phyloP scores from a whole-genome alignment of 2,113 vertebrate genomes.

The Gadus macrocephalus region DNA sequence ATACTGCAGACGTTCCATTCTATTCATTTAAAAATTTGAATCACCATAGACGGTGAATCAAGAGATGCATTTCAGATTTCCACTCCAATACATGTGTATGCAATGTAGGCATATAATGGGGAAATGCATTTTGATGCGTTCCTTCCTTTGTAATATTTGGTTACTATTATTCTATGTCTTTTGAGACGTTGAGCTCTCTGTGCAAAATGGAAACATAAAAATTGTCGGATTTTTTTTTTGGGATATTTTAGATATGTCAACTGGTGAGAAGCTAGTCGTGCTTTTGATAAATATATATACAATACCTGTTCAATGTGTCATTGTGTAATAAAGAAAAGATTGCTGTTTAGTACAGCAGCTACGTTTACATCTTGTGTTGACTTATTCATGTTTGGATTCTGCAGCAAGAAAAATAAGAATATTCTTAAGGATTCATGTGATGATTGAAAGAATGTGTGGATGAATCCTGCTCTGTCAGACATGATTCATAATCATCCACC shows the following conservation, averaged over 20 bases:
- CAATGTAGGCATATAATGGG: constrained; percentile 58
- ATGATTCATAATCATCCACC: too few relatives aligned
- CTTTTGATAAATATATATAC: constrained; percentile 54
- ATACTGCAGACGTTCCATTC: constrained; percentile 22
- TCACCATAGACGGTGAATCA: constrained; percentile 28
- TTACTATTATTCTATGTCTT: constrained; percentile 59
- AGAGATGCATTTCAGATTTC: constrained; percentile 43
- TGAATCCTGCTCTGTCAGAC: too few relatives aligned
- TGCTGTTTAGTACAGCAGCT: constrained; percentile 63
- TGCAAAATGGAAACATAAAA: constrained; percentile 39
- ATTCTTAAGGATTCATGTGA: too few relatives aligned
- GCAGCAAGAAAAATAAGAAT: too few relatives aligned
- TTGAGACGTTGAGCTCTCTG: constrained; percentile 54
- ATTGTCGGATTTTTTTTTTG: constrained; percentile 46
- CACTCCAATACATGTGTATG: constrained; percentile 65
- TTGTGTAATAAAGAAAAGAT: constrained; percentile 70
- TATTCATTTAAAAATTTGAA: constrained; percentile 6
- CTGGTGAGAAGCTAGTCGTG: constrained; percentile 34
- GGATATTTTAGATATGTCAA: constrained; percentile 56
- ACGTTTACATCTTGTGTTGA: constrained; percentile 14
- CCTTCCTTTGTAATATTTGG: constrained; percentile 51
- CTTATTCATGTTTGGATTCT: constrained; percentile 3
- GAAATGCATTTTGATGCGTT: constrained; percentile 47
- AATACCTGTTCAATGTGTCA: constrained; percentile 61
- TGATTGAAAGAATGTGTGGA: too few relatives aligned